These are phyloP conservation scores for Bicyclus anynana DNA, from an alignment of 1,140 invertebrate genomes.

Conservation along the genomic window DNA sequence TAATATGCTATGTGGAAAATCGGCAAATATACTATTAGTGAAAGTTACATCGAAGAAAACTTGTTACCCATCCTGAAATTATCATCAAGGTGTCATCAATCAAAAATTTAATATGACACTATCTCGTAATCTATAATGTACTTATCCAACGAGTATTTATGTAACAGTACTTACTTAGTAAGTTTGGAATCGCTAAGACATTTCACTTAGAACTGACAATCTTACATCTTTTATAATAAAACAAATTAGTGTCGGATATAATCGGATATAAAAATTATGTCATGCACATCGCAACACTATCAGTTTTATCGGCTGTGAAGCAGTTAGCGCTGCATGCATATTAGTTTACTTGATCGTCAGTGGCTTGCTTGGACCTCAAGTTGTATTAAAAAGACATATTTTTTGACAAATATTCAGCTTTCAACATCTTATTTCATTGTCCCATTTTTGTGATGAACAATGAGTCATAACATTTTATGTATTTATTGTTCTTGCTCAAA, in stretches of 20 bases:
- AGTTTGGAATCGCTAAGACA: neutral
- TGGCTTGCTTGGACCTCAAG: no score
- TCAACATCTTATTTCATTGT: neutral
- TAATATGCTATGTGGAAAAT: no score
- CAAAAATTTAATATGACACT: neutral
- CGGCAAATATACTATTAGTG: neutral
- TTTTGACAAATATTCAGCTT: neutral
- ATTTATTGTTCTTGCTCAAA: slow-evolving; percentile 15
- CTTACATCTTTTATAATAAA: no score
- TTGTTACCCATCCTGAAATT: neutral
- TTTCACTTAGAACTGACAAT: neutral
- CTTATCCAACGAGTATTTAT: neutral
- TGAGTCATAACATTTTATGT: slow-evolving; percentile 18
- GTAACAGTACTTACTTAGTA: neutral
- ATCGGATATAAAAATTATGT: no score
- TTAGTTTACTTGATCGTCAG: no score
- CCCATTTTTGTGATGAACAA: slow-evolving; percentile 7
- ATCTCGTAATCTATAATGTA: neutral
- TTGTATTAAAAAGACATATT: neutral
- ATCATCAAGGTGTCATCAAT: slow-evolving; percentile 5
- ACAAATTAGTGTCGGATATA: no score
- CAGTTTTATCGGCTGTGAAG: no score
- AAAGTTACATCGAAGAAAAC: neutral
- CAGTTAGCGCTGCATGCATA: no score
- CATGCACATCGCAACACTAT: no score